phyloP scores from a whole-genome alignment of 2,797 vertebrate genomes.

The Trematomus bernacchii region DNA sequence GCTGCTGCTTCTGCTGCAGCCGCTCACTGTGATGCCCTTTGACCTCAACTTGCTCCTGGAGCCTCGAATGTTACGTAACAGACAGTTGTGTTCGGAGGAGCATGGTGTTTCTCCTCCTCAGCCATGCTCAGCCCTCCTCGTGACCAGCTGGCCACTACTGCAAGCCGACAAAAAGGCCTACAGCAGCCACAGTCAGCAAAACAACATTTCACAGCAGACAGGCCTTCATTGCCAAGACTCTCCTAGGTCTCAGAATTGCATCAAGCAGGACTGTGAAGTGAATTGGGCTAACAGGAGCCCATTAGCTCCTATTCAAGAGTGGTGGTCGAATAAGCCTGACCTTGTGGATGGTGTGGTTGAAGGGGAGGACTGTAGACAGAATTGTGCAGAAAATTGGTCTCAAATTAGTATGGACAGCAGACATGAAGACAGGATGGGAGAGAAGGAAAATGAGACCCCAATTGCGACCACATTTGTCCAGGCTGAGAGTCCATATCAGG shows the following conservation, averaged over 20 bases:
- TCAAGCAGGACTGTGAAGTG: slow-evolving; percentile 71
- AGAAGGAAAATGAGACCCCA: slow-evolving; percentile 45
- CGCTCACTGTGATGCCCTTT: slow-evolving; percentile 94
- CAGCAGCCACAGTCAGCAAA: slow-evolving; percentile 72
- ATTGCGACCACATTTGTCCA: slow-evolving; percentile 61
- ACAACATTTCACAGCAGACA: slow-evolving; percentile 85
- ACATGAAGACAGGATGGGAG: slow-evolving; percentile 55
- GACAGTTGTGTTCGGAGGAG: slow-evolving; percentile 83
- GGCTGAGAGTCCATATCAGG: slow-evolving; percentile 59
- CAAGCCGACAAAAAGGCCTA: slow-evolving; percentile 54
- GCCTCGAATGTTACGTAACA: slow-evolving; percentile 86
- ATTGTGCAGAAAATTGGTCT: slow-evolving; percentile 53
- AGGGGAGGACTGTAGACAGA: slow-evolving; percentile 84
- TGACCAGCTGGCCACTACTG: slow-evolving; percentile 82
- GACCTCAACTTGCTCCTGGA: slow-evolving; percentile 94
- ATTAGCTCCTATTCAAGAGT: slow-evolving; percentile 60
- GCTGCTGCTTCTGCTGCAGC: slow-evolving; percentile 93
- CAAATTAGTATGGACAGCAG: slow-evolving; percentile 58
- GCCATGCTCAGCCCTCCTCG: slow-evolving; percentile 88
- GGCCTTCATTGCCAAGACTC: slow-evolving; percentile 85
- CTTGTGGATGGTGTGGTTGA: slow-evolving; percentile 85
- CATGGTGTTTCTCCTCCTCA: slow-evolving; percentile 85
- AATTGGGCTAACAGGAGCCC: slow-evolving; percentile 61
- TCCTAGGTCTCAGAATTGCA: slow-evolving; percentile 64
- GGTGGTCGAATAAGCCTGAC: slow-evolving; percentile 75